Evolutionary conservation across 2,113 vertebrate species (phyloP).

Genomic region (Muntiacus muntjak): DNA sequence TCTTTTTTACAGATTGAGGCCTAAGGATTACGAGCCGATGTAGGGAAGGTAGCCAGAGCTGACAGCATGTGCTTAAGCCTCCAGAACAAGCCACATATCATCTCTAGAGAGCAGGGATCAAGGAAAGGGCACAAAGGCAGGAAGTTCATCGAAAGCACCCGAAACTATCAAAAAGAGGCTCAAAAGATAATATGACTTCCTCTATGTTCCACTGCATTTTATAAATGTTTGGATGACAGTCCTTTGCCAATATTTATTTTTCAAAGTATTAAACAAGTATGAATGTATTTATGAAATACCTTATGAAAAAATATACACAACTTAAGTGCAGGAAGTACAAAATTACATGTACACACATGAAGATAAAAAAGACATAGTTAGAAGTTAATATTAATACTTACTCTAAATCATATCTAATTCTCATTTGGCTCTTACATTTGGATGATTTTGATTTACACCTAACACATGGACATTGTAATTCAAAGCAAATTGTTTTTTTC

Average conservation of each 20-base stretch:
- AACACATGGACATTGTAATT: not conserved
- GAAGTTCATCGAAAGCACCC: not conserved
- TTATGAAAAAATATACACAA: not conserved
- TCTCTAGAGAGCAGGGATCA: not conserved
- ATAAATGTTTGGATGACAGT: not conserved
- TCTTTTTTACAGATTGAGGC: not conserved
- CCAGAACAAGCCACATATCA: not conserved
- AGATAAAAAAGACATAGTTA: not conserved
- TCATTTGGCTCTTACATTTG: not conserved
- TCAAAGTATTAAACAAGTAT: not conserved
- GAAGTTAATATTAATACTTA: slow-evolving; percentile 56
- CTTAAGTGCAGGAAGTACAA: not conserved
- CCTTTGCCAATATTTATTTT: slow-evolving; percentile 8
- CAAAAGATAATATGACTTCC: not conserved
- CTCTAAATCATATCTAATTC: not conserved
- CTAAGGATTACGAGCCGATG: not conserved
- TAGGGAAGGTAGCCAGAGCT: not conserved
- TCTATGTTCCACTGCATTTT: not conserved
- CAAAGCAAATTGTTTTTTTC: not conserved
- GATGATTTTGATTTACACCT: not conserved
- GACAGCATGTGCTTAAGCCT: not conserved
- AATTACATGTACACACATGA: not conserved
- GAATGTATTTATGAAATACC: not conserved
- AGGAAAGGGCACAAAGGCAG: not conserved
- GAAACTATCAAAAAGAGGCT: not conserved